These are phyloP conservation scores for Lithobates sylvaticus DNA, from an alignment of 2,797 vertebrate species.

Conservation along the genomic window DNA sequence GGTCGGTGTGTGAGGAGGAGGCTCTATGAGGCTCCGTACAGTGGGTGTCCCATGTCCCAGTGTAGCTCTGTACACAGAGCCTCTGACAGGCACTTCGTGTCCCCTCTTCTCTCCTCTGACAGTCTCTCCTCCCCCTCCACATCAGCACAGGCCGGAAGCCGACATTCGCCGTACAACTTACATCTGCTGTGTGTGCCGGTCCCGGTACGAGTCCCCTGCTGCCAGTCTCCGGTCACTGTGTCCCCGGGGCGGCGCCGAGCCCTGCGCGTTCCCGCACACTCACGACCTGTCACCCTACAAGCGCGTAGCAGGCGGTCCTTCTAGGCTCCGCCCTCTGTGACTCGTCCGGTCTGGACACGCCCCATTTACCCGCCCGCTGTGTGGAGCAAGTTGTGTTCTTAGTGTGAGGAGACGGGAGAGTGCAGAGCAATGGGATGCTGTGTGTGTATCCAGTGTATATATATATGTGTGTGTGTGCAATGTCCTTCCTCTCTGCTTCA, in stretches of 20 bases:
- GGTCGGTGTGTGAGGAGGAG: background rate
- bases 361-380: background rate
- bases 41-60: background rate
- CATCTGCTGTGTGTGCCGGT: background rate
- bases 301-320: conserved; percentile 25
- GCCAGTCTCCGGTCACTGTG: conserved; percentile 14
- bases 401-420: too few relatives aligned
- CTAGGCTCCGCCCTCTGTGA: background rate
- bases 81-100: background rate
- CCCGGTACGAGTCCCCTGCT: background rate
- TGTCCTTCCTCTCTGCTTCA: too few relatives aligned
- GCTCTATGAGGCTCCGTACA: background rate
- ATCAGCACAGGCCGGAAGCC: conserved; percentile 39
- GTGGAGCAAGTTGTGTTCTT: background rate
- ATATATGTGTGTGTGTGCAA: too few relatives aligned
- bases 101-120: conserved; percentile 12
- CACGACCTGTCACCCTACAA: conserved; percentile 52
- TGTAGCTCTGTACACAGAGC: too few relatives aligned
- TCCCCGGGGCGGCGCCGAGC: conserved; percentile 49
- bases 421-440: too few relatives aligned
- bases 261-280: conserved; percentile 30
- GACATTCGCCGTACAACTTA: background rate
- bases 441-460: too few relatives aligned
- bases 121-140: conserved; percentile 49
- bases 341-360: background rate